Conservation (phyloP, 2,113 vertebrate species). For the Halichoeres trimaculatus region DNA sequence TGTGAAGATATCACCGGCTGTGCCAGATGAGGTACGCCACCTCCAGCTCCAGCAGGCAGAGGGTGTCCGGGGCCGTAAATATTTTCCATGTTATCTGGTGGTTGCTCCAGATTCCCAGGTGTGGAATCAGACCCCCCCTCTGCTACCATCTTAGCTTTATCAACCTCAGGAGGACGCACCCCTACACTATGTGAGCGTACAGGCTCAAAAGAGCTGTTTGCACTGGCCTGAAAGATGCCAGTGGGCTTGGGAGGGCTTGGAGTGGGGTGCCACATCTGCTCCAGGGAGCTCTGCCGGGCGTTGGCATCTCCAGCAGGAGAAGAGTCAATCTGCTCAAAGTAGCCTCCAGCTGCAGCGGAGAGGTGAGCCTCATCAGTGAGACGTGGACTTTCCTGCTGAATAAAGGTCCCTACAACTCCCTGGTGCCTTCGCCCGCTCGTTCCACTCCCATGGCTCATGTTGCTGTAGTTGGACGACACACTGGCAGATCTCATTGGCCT, state of each 20-base stretch:
- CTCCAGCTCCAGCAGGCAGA: slow-evolving; percentile 52
- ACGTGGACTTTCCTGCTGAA: slow-evolving; percentile 94
- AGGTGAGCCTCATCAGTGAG: slow-evolving; percentile 82
- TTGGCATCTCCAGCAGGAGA: slow-evolving; percentile 84
- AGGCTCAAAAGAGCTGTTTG: slow-evolving; percentile 96
- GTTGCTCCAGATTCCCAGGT: slow-evolving; percentile 94
- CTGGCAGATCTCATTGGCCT: slow-evolving; percentile 87
- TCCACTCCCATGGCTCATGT: slow-evolving; percentile 85
- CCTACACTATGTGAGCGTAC: slow-evolving; percentile 90
- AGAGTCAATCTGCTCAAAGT: slow-evolving; percentile 96
- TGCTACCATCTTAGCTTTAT: slow-evolving; percentile 89
- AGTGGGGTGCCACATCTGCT: slow-evolving; percentile 82
- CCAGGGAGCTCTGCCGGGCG: slow-evolving; percentile 61
- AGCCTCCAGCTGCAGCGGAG: slow-evolving; percentile 78
- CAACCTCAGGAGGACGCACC: slow-evolving; percentile 87
- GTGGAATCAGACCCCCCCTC: slow-evolving; percentile 82
- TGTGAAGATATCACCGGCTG: slow-evolving; percentile 60
- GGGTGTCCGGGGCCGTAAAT: slow-evolving; percentile 79
- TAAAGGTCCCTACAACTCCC: slow-evolving; percentile 89
- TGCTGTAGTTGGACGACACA: slow-evolving; percentile 90
- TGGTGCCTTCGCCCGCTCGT: slow-evolving; percentile 82
- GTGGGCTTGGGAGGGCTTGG: slow-evolving; percentile 97
- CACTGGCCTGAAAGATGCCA: slow-evolving; percentile 94
- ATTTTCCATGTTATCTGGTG: slow-evolving; percentile 96
- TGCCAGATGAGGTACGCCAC: slow-evolving; percentile 35